A percentile compares a stretch with the other conserved stretches of the same genome.
Evolutionary conservation across 2,888 invertebrate species (phyloP).

Genomic region (Eupelmus urozonus): DNA sequence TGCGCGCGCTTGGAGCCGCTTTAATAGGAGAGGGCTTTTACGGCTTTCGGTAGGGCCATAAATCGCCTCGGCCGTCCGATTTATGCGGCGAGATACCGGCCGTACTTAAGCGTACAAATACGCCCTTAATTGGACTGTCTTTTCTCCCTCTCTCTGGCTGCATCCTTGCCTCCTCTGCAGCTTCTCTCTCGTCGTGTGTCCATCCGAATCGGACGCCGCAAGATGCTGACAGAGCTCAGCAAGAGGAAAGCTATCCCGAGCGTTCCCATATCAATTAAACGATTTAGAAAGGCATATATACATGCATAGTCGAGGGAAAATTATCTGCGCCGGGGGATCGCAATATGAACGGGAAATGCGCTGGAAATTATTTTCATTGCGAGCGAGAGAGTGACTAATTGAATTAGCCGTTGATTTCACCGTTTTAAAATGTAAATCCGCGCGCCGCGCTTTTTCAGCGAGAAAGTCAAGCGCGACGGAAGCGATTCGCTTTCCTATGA

Average conservation of each 20-base stretch:
- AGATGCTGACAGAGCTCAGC: slow-evolving; percentile 29
- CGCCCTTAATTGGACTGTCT: slow-evolving; percentile 72
- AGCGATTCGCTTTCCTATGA: background rate
- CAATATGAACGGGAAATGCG: slow-evolving; percentile 21
- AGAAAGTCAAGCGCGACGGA: slow-evolving; percentile 22
- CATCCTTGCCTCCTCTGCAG: background rate
- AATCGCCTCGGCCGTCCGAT: slow-evolving; percentile 68
- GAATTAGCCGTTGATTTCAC: slow-evolving; percentile 46
- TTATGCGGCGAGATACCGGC: slow-evolving; percentile 70
- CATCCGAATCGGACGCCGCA: background rate
- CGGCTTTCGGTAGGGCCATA: slow-evolving; percentile 69
- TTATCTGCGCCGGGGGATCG: slow-evolving; percentile 33
- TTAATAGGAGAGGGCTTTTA: slow-evolving; percentile 62
- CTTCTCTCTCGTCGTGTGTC: background rate
- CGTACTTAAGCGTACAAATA: slow-evolving; percentile 71
- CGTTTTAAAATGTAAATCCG: slow-evolving; percentile 44
- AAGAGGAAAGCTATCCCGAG: slow-evolving; percentile 16
- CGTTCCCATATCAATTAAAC: slow-evolving; percentile 56
- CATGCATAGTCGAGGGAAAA: background rate
- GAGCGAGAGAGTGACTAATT: slow-evolving; percentile 25
- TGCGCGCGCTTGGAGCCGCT: background rate
- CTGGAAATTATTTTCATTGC: slow-evolving; percentile 34
- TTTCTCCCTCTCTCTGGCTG: slow-evolving; percentile 46
- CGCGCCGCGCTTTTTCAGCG: background rate
- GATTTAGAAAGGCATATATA: slow-evolving; percentile 53